A percentile compares a stretch with the other conserved stretches of the same genome.
Evolutionary conservation across 1,140 invertebrate genomes (phyloP).

Genomic region (Euwallacea similis): DNA sequence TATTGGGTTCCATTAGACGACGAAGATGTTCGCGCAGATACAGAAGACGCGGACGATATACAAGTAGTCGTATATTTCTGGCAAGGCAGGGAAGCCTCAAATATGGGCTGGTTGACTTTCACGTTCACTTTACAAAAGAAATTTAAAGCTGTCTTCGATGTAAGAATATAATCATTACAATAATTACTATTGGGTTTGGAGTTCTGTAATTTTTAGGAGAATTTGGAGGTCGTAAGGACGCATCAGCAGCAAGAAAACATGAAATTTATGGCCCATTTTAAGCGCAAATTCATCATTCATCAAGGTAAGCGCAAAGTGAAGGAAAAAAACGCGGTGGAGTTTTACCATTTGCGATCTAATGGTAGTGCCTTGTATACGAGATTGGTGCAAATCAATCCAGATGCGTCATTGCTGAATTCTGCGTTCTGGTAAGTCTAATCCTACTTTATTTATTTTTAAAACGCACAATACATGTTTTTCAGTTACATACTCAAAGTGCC

Average conservation of each 20-base stretch:
- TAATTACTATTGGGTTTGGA: not conserved
- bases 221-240: constrained; percentile 95
- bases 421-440: constrained; percentile 71
- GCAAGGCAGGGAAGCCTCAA: constrained; percentile 95
- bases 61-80: constrained; percentile 99
- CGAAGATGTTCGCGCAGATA: constrained; percentile 59
- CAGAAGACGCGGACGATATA: constrained; percentile 75
- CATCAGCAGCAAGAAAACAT: constrained; percentile 98
- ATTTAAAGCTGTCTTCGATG: constrained; percentile 89
- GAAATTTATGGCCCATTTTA: constrained; percentile 98
- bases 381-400: constrained; percentile 86
- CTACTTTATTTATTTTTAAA: not conserved
- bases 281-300: constrained; percentile 92
- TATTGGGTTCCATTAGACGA: constrained; percentile 82
- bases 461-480: constrained; percentile 33
- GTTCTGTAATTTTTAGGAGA: constrained; percentile 58
- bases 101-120: constrained; percentile 99
- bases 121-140: constrained; percentile 98
- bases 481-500: constrained; percentile 96
- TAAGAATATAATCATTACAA: not conserved
- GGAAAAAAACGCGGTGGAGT: constrained; percentile 73
- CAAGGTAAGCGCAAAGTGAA: constrained; percentile 80
- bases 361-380: constrained; percentile 92
- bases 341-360: constrained; percentile 95
- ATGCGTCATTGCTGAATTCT: constrained; percentile 78